Evolutionary conservation across 2,888 invertebrate species (phyloP).

Genomic region (Apeira syringaria): DNA sequence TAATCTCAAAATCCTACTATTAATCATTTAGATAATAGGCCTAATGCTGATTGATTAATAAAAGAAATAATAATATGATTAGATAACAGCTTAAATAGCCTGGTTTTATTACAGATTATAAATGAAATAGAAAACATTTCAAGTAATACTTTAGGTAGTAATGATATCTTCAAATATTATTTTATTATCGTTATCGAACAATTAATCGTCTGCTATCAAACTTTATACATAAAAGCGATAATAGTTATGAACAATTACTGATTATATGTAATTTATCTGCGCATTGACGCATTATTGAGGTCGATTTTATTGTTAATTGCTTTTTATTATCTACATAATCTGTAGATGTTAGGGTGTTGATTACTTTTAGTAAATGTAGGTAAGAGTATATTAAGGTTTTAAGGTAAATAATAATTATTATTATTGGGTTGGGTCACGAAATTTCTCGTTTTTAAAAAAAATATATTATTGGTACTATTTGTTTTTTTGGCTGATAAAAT

Average conservation of each 20-base stretch:
- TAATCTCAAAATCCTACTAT: conserved; percentile 1
- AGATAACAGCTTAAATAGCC: conserved; percentile 4
- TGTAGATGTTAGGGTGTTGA: conserved; percentile 1
- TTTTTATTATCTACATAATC: conserved; percentile 31
- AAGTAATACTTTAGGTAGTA: neutral
- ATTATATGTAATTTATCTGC: conserved; percentile 37
- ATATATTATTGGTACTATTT: too few relatives aligned
- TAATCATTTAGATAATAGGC: neutral
- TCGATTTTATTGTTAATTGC: conserved; percentile 36
- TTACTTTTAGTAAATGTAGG: neutral
- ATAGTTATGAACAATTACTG: conserved; percentile 38
- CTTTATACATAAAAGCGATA: conserved; percentile 35
- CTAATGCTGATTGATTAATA: too few relatives aligned
- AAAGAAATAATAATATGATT: too few relatives aligned
- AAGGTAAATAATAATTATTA: too few relatives aligned
- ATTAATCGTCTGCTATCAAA: conserved; percentile 31
- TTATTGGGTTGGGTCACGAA: too few relatives aligned
- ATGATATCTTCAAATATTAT: conserved; percentile 20
- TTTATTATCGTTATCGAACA: conserved; percentile 20
- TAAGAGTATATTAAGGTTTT: too few relatives aligned
- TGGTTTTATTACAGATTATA: too few relatives aligned
- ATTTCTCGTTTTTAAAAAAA: too few relatives aligned
- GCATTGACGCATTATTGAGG: conserved; percentile 38
- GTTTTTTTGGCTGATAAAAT: too few relatives aligned
- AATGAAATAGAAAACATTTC: neutral